Percentiles rank a stretch among this genome's conserved stretches.
These are phyloP conservation scores for Drosophila mimica DNA, from an alignment of 2,888 invertebrate species.

Conservation along the genomic window DNA sequence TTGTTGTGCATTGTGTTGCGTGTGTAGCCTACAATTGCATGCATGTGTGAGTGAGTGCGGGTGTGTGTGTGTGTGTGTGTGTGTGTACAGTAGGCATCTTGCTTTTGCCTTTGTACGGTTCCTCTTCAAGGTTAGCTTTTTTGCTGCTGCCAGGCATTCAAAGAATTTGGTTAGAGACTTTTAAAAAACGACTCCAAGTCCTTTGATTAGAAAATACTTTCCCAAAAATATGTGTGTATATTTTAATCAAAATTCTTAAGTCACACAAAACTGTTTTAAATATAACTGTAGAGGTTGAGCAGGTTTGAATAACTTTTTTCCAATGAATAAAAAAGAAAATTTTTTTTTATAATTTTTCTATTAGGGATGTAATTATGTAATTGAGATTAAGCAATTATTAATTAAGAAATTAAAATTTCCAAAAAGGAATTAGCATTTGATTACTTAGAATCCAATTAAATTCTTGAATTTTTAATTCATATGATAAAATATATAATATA, in stretches of 20 bases:
- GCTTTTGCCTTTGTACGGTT: conserved; percentile 21
- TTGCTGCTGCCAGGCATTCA: conserved; percentile 13
- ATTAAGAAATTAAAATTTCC: background rate
- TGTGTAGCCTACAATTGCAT: conserved; percentile 14
- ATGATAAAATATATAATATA: too few relatives aligned
- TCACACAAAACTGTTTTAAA: background rate
- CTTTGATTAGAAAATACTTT: background rate
- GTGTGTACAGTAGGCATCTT: conserved; percentile 18
- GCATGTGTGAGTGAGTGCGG: background rate
- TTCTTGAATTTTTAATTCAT: too few relatives aligned
- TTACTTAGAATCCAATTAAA: background rate
- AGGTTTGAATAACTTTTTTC: background rate
- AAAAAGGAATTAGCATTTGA: background rate
- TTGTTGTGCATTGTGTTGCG: conserved; percentile 33
- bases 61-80: background rate
- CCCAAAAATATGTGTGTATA: background rate
- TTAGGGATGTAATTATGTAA: background rate
- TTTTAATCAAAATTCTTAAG: conserved; percentile 2
- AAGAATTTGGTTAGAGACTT: conserved; percentile 6
- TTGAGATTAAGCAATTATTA: background rate
- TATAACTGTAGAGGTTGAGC: background rate
- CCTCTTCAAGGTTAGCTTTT: conserved; percentile 28
- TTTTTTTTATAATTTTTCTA: background rate
- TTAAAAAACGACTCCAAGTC: background rate
- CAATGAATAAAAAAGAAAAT: background rate